Percentiles rank a stretch among this genome's conserved stretches.
These are phyloP conservation scores for Rhagoletis pomonella DNA, from an alignment of 1,140 invertebrate genomes.

Conservation along the genomic window DNA sequence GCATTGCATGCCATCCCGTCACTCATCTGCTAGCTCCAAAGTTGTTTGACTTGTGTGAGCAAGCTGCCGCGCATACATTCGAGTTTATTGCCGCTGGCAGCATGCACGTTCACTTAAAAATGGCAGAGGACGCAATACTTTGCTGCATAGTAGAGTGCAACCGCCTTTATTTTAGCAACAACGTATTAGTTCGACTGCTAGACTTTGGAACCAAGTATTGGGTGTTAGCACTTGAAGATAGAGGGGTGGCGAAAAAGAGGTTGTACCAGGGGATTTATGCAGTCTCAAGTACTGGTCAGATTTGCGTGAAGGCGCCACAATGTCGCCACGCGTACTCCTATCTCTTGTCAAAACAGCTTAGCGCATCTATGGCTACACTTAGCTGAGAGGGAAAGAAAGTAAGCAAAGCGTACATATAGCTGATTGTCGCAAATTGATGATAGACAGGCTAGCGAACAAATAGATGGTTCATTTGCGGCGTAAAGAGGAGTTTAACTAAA, in stretches of 20 bases:
- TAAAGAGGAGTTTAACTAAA: not conserved
- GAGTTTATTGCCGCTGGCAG: not conserved
- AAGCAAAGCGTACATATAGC: not conserved
- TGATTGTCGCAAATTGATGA: not conserved
- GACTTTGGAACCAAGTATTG: not conserved
- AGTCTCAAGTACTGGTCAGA: not conserved
- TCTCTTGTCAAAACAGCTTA: not conserved
- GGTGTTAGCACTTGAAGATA: not conserved
- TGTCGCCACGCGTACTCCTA: not conserved
- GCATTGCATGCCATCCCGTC: not conserved
- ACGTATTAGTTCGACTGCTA: not conserved
- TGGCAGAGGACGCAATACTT: slow-evolving; percentile 61
- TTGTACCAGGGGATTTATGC: not conserved
- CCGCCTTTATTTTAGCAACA: not conserved
- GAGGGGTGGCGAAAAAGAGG: not conserved
- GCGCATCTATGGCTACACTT: not conserved
- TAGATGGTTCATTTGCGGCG: not conserved
- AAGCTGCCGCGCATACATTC: not conserved
- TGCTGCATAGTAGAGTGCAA: not conserved
- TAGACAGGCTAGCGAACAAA: not conserved
- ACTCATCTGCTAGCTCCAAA: not conserved
- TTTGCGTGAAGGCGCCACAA: slow-evolving; percentile 12
- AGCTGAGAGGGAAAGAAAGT: not conserved
- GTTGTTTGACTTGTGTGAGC: not conserved
- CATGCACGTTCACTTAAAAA: not conserved